Evolutionary conservation across 2,888 invertebrate genomes (phyloP).

Genomic region (Chironomus riparius): DNA sequence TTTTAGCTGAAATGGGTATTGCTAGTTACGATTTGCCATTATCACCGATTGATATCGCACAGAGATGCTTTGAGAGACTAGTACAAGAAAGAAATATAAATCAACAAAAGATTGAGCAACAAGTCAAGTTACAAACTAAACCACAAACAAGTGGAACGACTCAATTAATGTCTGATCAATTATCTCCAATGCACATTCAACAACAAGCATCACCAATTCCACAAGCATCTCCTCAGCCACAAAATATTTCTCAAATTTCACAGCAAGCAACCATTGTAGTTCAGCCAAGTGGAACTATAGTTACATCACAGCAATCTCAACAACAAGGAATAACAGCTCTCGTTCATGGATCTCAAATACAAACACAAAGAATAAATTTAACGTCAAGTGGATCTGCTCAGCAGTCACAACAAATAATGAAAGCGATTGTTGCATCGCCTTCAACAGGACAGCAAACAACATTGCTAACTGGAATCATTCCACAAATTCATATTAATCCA

Average conservation of each 20-base stretch:
- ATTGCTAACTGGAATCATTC: slow-evolving; percentile 45
- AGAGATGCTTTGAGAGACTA: slow-evolving; percentile 72
- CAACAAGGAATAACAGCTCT: slow-evolving; percentile 36
- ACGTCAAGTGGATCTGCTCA: slow-evolving; percentile 32
- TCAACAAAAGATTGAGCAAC: slow-evolving; percentile 31
- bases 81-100: slow-evolving; percentile 69
- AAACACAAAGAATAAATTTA: slow-evolving; percentile 17
- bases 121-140: slow-evolving; percentile 22
- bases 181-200: slow-evolving; percentile 15
- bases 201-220: slow-evolving; percentile 15
- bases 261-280: slow-evolving; percentile 32
- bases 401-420: slow-evolving; percentile 41
- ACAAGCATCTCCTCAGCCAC: slow-evolving; percentile 18
- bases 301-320: slow-evolving; percentile 44
- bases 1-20: slow-evolving; percentile 75
- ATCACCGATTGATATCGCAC: slow-evolving; percentile 71
- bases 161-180: neutral
- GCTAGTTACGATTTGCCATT: slow-evolving; percentile 74
- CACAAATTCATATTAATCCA: slow-evolving; percentile 40
- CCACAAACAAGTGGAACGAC: slow-evolving; percentile 1
- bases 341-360: slow-evolving; percentile 32
- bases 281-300: slow-evolving; percentile 30
- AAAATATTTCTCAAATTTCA: neutral
- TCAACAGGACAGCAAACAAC: slow-evolving; percentile 6
- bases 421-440: slow-evolving; percentile 39